These are phyloP conservation scores for Taenioides sp. DNA, from an alignment of 2,797 vertebrate genomes.

Conservation along the genomic window DNA sequence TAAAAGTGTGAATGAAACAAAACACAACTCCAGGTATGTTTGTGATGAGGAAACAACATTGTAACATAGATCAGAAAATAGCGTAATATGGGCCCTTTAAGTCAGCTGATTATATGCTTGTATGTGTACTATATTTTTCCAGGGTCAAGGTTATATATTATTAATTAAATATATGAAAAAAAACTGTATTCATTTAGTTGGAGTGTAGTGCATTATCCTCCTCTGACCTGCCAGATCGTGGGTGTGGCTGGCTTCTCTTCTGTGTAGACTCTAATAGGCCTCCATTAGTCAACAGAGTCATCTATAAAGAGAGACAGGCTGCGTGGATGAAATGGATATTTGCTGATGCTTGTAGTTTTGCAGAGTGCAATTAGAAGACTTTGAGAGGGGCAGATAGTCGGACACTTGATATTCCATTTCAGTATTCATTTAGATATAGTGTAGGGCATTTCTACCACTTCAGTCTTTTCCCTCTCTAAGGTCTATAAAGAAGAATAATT, in stretches of 20 bases:
- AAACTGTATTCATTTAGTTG: too few species aligned
- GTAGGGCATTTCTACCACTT: constrained; percentile 15
- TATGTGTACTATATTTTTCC: too few species aligned
- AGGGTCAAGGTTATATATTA: too few species aligned
- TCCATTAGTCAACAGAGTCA: constrained; percentile 42
- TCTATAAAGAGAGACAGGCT: constrained; percentile 18
- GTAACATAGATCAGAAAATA: too few species aligned
- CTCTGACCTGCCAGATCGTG: neutral
- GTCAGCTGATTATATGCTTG: too few species aligned
- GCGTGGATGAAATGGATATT: constrained; percentile 38
- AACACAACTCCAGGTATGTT: too few species aligned
- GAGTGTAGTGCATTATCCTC: too few species aligned
- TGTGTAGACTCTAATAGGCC: constrained; percentile 33
- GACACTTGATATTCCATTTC: constrained; percentile 52
- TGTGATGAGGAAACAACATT: too few species aligned
- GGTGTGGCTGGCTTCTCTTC: constrained; percentile 32
- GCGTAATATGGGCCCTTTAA: too few species aligned
- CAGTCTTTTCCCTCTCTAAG: constrained; percentile 22
- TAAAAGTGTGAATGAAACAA: too few species aligned
- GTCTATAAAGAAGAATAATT: constrained; percentile 10
- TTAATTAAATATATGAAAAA: too few species aligned
- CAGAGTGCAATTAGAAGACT: constrained; percentile 57
- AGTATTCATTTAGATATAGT: constrained; percentile 23
- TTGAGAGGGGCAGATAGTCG: constrained; percentile 34
- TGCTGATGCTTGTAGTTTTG: constrained; percentile 33